Conservation (phyloP, 2,113 vertebrate species). For the Thalassarche chlororhynchos region DNA sequence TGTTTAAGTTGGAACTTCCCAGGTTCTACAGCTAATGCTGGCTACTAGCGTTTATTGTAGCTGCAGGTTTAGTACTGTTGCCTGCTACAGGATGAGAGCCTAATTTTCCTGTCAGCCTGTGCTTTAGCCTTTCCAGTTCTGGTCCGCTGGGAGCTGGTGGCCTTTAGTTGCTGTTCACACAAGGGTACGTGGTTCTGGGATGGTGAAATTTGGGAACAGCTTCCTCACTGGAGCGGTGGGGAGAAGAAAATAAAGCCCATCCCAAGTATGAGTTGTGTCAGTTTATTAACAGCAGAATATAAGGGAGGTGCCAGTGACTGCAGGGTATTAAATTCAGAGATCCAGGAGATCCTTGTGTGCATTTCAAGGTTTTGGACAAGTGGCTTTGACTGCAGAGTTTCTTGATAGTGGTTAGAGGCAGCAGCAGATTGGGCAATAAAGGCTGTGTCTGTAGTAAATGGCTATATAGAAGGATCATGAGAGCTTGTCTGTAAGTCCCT, state of each 20-base stretch:
- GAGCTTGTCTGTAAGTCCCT: neutral
- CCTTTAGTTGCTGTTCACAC: neutral
- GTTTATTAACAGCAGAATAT: neutral
- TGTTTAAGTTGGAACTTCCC: neutral
- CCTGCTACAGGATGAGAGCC: neutral
- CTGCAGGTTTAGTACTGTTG: neutral
- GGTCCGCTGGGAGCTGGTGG: neutral
- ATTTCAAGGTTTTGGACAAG: neutral
- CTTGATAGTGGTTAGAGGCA: neutral
- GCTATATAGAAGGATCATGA: neutral
- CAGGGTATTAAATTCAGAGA: neutral
- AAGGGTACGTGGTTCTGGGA: fast-evolving
- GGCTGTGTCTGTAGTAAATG: neutral
- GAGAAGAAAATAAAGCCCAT: neutral
- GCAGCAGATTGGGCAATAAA: neutral
- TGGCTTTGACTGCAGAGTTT: neutral
- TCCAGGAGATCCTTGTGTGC: neutral
- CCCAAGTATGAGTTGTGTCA: neutral
- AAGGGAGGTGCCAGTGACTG: neutral
- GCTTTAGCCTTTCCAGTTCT: neutral
- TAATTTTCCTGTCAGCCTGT: neutral
- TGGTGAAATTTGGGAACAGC: neutral
- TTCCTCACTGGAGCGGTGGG: neutral
- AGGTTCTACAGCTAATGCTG: neutral
- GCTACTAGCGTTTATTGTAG: neutral